Percentiles rank a stretch among this genome's conserved stretches.
Evolutionary conservation across 2,113 vertebrate species (phyloP).

Genomic region (Thalassarche chlororhynchos): DNA sequence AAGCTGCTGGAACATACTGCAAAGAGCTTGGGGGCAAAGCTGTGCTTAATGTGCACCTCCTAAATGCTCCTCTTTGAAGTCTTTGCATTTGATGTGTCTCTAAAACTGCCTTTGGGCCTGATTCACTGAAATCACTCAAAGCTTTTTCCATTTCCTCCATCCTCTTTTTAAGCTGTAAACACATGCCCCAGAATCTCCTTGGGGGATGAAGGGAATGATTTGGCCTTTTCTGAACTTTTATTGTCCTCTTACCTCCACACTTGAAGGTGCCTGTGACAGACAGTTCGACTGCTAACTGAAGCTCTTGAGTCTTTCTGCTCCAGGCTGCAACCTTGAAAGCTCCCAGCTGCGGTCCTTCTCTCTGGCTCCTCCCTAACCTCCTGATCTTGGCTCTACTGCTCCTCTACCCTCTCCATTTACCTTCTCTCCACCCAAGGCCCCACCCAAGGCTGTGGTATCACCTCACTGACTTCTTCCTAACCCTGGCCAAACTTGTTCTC

Average conservation of each 20-base stretch:
- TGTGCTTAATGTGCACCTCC: background rate
- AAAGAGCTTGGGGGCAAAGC: background rate
- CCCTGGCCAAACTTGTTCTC: background rate
- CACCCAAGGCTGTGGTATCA: background rate
- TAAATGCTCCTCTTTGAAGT: background rate
- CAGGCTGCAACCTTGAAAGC: background rate
- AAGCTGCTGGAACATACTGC: background rate
- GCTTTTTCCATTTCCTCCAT: slow-evolving; percentile 45
- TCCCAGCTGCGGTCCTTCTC: background rate
- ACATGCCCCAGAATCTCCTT: background rate
- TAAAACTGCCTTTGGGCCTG: background rate
- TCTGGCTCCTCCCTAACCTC: background rate
- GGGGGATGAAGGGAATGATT: background rate
- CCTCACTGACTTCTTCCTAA: background rate
- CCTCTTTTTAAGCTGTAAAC: background rate
- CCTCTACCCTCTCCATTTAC: background rate
- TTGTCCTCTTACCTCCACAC: background rate
- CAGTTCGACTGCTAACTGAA: background rate
- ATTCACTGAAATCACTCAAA: background rate
- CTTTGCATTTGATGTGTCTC: background rate
- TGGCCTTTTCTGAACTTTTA: background rate
- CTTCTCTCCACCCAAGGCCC: background rate
- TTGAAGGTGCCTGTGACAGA: background rate
- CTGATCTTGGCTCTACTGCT: background rate
- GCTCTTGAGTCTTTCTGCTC: background rate